Base-by-base conservation (phyloP, 2,113 vertebrate species). In the Ictidomys tridecemlineatus region DNA sequence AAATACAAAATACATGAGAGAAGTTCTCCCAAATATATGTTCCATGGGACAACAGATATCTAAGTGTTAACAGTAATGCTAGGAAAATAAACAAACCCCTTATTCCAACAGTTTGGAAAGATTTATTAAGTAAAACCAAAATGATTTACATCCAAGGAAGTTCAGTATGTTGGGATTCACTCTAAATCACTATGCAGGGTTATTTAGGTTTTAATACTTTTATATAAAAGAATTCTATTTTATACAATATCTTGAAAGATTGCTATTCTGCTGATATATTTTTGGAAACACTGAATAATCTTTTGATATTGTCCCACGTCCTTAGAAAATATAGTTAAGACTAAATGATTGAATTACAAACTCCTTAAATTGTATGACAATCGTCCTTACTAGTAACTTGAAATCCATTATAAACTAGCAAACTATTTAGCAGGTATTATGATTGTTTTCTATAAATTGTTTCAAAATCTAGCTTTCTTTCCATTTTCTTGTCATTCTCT, bases 391-490 rank as follows among this genome's bases (percentile, higher is more conserved):
- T 1, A 83, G 3, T 26, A 87, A 83, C 5, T 37, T 39, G 24
- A 80, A 93, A 22, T 45, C 79, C 9, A 88, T 61, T 70, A 79
- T 70, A 70, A 93, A 89, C 17, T 34, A 22, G 2, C 65, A 85
- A 92, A 39, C 1, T 39, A 4, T 26, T 76, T 69, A 80, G 77
- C 7, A 94, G 17, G 32, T 87, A 56, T 12, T 61, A 70, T 24
- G 12, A 56, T 22, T 5, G 74, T 87, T 96, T 89, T 85, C 48
- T 94, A 8, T 56, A 93, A 89, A 65, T 24, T 69, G 30, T 63
- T 86, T 91, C 53, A 94, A 92, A 90, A 76, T 69, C 73, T 72
- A 73, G 16, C 37, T 74, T 78, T 72, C 13, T 95, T 61, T n/a
- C 30, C 65, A 4, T 37, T 77, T 45, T 45, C 45, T 45, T 45